A percentile compares a stretch with the other conserved stretches of the same genome.
Evolutionary conservation across 2,888 invertebrate genomes (phyloP).

Genomic region (Ophion ellenae): DNA sequence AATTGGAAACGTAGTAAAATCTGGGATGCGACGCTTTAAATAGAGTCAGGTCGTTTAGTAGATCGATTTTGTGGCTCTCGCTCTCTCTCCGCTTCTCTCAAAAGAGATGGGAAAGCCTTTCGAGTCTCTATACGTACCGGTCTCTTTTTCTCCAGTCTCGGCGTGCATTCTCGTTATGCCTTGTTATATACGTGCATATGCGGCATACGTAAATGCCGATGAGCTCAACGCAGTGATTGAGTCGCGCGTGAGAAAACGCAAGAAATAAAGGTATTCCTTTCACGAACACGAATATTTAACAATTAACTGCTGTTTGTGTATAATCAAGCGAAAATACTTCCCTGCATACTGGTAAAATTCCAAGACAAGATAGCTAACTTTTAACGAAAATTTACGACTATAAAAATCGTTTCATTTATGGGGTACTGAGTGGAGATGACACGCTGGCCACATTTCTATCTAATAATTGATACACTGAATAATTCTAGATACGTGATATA

Average conservation of each 20-base stretch:
- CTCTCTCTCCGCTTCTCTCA: conserved; percentile 15
- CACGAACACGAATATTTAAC: too few relatives aligned
- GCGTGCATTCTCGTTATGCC: conserved; percentile 23
- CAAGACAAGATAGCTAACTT: too few relatives aligned
- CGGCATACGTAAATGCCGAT: not conserved
- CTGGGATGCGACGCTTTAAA: conserved; percentile 68
- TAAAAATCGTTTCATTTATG: too few relatives aligned
- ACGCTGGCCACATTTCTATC: too few relatives aligned
- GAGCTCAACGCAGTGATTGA: not conserved
- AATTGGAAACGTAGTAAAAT: conserved; percentile 69
- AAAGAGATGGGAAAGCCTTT: conserved; percentile 5
- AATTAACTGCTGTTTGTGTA: too few relatives aligned
- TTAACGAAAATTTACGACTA: too few relatives aligned
- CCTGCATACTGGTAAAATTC: too few relatives aligned
- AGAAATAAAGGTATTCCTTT: not conserved
- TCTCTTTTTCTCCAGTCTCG: conserved; percentile 28
- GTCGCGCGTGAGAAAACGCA: not conserved
- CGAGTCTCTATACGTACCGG: conserved; percentile 15
- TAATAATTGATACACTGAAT: too few relatives aligned
- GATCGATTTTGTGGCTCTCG: conserved; percentile 65
- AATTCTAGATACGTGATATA: too few relatives aligned
- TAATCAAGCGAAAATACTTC: too few relatives aligned
- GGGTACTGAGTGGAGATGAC: too few relatives aligned
- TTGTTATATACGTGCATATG: not conserved
- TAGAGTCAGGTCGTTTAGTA: conserved; percentile 68